Evolutionary conservation across 2,888 invertebrate species (phyloP).

Genomic region (Sipha maydis): DNA sequence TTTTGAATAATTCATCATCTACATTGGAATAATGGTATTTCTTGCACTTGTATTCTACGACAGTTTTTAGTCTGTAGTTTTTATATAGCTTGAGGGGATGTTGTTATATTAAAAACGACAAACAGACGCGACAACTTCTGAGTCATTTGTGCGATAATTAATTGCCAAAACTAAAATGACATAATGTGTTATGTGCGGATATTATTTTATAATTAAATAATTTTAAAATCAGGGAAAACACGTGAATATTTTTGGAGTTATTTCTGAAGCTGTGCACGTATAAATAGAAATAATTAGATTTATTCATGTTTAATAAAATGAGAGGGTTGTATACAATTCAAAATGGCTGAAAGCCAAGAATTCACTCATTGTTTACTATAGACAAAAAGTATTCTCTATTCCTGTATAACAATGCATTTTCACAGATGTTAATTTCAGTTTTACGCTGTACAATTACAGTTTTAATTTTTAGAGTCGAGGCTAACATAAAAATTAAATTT

Average conservation of each 20-base stretch:
- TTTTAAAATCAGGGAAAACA: conserved; percentile 26
- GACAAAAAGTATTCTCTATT: conserved; percentile 30
- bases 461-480: not conserved
- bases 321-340: not conserved
- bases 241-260: not conserved
- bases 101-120: conserved; percentile 47
- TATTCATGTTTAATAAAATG: conserved; percentile 14
- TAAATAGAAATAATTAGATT: conserved; percentile 46
- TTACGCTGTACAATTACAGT: not conserved
- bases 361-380: conserved; percentile 7
- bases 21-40: conserved; percentile 30
- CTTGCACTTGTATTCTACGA: not conserved
- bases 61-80: conserved; percentile 2
- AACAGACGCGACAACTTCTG: conserved; percentile 50
- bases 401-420: not conserved
- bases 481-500: not conserved
- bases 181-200: not conserved
- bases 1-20: conserved; percentile 52
- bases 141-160: conserved; percentile 50
- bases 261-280: not conserved
- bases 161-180: conserved; percentile 28
- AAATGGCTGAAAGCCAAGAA: conserved; percentile 35
- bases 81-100: not conserved
- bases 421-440: not conserved
- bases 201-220: conserved; percentile 48